These are phyloP conservation scores for Spodoptera picta DNA, from an alignment of 2,888 invertebrate species.

Conservation along the genomic window DNA sequence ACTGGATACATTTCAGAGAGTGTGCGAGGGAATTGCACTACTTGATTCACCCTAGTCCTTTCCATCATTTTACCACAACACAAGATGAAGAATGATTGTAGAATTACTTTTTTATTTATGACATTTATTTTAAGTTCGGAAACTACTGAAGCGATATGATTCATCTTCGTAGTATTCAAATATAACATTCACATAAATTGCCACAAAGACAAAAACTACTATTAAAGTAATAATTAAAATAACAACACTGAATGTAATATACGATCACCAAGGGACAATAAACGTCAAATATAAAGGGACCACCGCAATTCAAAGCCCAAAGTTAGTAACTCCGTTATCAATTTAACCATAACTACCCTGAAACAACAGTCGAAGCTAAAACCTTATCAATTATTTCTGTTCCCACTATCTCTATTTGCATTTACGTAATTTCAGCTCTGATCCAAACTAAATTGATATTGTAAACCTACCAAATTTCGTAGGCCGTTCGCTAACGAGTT, in stretches of 20 bases:
- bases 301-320: constrained; percentile 28
- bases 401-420: constrained; percentile 58
- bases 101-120: no score
- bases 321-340: constrained; percentile 42
- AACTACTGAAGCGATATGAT: no score
- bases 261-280: constrained; percentile 18
- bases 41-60: no score
- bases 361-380: constrained; percentile 41
- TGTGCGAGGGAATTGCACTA: no score
- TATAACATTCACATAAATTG: no score
- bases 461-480: constrained; percentile 53
- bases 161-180: no score
- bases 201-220: no score
- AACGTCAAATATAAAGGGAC: constrained; percentile 13
- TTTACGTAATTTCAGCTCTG: constrained; percentile 56
- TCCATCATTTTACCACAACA: no score
- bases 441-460: constrained; percentile 67
- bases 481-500: constrained; percentile 22
- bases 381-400: constrained; percentile 60
- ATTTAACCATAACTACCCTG: constrained; percentile 30
- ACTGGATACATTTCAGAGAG: no score
- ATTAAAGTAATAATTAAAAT: neutral
- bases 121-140: no score
- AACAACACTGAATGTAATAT: neutral
- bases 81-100: no score